A percentile compares a stretch with the other conserved stretches of the same genome.
Conservation (phyloP, 1,140 invertebrate species). For the Lordiphosa collinella region DNA sequence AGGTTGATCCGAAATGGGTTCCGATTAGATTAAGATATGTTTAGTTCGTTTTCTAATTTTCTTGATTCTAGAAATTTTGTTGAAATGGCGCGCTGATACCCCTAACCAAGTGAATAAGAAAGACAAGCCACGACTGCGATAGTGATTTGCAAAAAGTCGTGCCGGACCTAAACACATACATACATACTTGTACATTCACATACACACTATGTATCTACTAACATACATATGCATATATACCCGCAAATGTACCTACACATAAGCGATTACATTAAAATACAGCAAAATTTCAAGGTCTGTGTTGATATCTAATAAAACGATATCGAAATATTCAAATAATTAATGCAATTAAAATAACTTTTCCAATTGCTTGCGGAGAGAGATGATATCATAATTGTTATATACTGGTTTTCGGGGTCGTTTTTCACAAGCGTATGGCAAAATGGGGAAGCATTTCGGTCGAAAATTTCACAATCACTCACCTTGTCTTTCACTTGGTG, state of each 20-base stretch:
- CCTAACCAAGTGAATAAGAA: too few relatives aligned
- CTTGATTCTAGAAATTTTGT: background rate
- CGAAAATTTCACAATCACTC: slow-evolving; percentile 25
- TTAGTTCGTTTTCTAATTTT: too few relatives aligned
- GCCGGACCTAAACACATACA: slow-evolving; percentile 1
- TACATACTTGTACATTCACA: background rate
- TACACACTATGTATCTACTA: background rate
- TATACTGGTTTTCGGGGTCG: background rate
- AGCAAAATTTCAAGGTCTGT: background rate
- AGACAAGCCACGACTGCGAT: slow-evolving; percentile 7
- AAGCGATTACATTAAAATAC: slow-evolving; percentile 1
- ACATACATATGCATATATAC: background rate
- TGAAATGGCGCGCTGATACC: slow-evolving; percentile 1
- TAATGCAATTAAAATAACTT: too few relatives aligned
- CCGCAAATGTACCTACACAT: background rate
- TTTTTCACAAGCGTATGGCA: background rate
- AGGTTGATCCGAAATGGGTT: too few relatives aligned
- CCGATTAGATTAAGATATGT: too few relatives aligned
- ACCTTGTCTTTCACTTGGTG: slow-evolving; percentile 65
- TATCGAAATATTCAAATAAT: too few relatives aligned
- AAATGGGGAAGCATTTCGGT: background rate
- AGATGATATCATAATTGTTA: slow-evolving; percentile 6
- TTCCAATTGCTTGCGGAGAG: background rate
- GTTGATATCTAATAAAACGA: background rate
- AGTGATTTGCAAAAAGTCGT: slow-evolving; percentile 5